A percentile compares a stretch with the other conserved stretches of the same genome.
These are phyloP conservation scores for Myrmecophaga tridactyla DNA, from an alignment of 2,113 vertebrate species.

Conservation along the genomic window DNA sequence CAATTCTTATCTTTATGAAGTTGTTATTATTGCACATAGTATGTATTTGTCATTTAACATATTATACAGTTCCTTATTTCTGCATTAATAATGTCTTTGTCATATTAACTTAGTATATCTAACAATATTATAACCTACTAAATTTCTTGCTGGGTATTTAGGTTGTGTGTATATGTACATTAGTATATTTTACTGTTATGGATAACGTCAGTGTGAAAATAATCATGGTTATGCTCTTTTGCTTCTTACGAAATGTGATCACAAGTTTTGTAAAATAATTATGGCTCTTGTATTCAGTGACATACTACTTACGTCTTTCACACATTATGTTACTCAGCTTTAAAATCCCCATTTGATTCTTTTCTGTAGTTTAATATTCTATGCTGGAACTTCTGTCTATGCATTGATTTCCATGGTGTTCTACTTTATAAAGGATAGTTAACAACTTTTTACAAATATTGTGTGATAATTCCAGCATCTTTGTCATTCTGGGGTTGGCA, in stretches of 20 bases:
- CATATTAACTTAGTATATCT: background rate
- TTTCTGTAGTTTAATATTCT: background rate
- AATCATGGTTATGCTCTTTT: background rate
- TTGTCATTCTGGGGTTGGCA: background rate
- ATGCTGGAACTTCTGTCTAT: background rate
- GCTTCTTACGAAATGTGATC: background rate
- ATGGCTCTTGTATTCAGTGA: background rate
- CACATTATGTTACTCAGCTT: background rate
- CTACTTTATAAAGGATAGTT: background rate
- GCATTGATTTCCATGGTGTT: slow-evolving; percentile 12
- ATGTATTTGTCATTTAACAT: background rate
- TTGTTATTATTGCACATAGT: background rate
- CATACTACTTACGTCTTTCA: background rate
- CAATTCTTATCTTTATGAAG: background rate
- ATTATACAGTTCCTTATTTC: background rate
- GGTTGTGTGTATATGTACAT: background rate
- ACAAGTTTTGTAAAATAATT: background rate
- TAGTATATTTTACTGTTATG: too few relatives aligned
- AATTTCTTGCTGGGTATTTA: background rate
- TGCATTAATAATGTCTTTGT: background rate
- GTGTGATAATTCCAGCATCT: background rate
- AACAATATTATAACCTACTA: background rate
- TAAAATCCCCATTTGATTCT: background rate
- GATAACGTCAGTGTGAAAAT: background rate
- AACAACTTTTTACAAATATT: background rate